Evolutionary conservation across 1,140 invertebrate species (phyloP).

Genomic region (Caenorhabditis inopinata): DNA sequence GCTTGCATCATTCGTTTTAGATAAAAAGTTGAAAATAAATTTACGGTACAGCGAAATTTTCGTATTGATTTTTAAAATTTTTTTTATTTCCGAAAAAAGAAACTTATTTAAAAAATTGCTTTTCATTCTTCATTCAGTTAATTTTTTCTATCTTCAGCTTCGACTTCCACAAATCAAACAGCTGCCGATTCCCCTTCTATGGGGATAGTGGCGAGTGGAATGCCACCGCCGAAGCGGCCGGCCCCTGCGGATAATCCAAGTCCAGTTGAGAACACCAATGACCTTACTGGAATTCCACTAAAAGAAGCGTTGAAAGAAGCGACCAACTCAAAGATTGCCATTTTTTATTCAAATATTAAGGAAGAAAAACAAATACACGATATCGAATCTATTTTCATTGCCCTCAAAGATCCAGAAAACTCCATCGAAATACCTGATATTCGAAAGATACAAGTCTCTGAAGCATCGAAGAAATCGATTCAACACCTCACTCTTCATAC

Average conservation of each 20-base stretch:
- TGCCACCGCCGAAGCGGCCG: slow-evolving; percentile 18
- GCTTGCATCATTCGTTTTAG: too few species aligned
- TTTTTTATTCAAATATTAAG: neutral
- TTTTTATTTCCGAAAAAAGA: neutral
- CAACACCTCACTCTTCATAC: neutral
- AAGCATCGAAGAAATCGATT: neutral
- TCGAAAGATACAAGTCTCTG: neutral
- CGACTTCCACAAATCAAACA: neutral
- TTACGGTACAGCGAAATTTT: neutral
- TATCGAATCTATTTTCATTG: neutral
- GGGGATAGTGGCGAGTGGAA: slow-evolving; percentile 18
- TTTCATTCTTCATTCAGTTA: too few species aligned
- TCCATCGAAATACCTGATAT: neutral
- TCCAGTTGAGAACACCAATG: neutral
- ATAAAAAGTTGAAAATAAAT: neutral
- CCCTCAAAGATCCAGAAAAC: neutral
- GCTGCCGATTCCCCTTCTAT: neutral
- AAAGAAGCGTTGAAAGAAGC: slow-evolving; percentile 4
- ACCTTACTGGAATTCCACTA: neutral
- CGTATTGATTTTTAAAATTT: neutral
- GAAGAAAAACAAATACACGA: neutral
- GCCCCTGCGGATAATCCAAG: neutral
- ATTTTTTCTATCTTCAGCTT: neutral
- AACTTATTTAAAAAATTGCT: too few species aligned
- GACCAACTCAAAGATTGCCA: neutral